Evolutionary conservation across 2,113 vertebrate species (phyloP), one percentile per base, ranked within the genome.

Genomic region (Psophia crepitans): DNA sequence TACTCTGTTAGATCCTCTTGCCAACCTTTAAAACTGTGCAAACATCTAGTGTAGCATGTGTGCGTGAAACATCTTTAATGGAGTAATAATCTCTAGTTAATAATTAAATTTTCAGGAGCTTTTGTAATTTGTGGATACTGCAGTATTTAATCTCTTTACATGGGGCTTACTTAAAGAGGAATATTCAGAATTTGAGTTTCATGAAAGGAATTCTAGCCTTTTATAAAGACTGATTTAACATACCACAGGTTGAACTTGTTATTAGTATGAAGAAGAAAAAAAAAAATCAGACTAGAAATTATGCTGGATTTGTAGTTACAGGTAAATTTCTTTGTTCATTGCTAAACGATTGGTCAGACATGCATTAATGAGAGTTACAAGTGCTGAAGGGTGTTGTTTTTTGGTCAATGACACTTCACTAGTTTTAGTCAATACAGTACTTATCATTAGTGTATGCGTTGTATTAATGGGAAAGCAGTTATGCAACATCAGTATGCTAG

Each of bases 11-110:
- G 60, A 79, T 91, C 49, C 14, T 79, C n/a, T 44, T 91, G 84
- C 43, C 61, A 94, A 12, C 53, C 57, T 89, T 87, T 90, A 82
- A 75, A 96, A 77, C 54, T 88, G 28, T 93, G 81, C 46, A 87
- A 65, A 91, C 77, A 77, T 82, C 71, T 66, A 77, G 21, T 79
- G 73, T 69, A 83, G 70, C 43, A 11, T 77, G 43, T 84, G 61
- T 93, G 35, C 61, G 6, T 86, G 54, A 70, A 93, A 53, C 27
- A 53, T 68, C 85, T 90, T 90, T 86, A 93, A 88, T 64, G 64
- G 60, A 81, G 24, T 90, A 92, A 90, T 88, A 95, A 89, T 90
- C 26, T 81, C 41, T 81, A 56, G 91, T 96, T 97, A 96, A 95
- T 95, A 63, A 93, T 93, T 96, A 96, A 74, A 87, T 92, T 17